Base-by-base conservation (phyloP, 2,888 invertebrate species). In the Brenthis hecate region DNA sequence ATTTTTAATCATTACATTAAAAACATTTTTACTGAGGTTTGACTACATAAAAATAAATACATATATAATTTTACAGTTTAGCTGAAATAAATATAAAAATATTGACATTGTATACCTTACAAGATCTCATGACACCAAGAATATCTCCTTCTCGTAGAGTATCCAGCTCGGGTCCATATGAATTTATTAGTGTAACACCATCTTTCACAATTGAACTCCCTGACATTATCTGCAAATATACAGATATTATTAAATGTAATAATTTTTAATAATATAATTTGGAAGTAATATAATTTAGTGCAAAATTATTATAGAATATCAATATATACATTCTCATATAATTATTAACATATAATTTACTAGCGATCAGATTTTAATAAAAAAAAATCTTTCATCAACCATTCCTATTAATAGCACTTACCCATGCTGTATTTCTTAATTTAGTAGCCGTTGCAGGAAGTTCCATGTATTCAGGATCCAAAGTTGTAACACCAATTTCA, bases 401-500 rank as follows among this genome's bases (percentile, higher is more conserved):
- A 36, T 11, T 43, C 11, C 11, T 43, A n/a, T 43, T 57, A 32
- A 57, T 56, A 73, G 48, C 23, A 67, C 74, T 73, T 81, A 91
- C 97, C 98, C 98, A 99, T 73, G 97, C 96, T 73, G 96, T 96
- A 80, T 95, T 95, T 74, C 95, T 95, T 83, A 96, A 94, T 80
- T 96, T 96, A 13, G 96, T 96, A 11, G 97, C 97, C 81, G 96
- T 96, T 8, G 96, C 95, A 50, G 98, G 98, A 86, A 98, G 97
- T 77, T 98, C 97, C 74, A 98, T 92, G 80, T 96, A 96, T 56
- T 96, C 96, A 0, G 99, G 98, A 73, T 96, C 96, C 83, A 98
- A 96, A 0, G 97, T 97, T 0, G 98, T 99, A 0, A 97, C 97
- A 51, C 98, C 98, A 84, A 97, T 97, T 92, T 98, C 98, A 58